Evolutionary conservation across 35 echinoderm and acorn worm genomes (phyloP), one percentile per base, ranked within the genome.

Genomic region (Diadema setosum): DNA sequence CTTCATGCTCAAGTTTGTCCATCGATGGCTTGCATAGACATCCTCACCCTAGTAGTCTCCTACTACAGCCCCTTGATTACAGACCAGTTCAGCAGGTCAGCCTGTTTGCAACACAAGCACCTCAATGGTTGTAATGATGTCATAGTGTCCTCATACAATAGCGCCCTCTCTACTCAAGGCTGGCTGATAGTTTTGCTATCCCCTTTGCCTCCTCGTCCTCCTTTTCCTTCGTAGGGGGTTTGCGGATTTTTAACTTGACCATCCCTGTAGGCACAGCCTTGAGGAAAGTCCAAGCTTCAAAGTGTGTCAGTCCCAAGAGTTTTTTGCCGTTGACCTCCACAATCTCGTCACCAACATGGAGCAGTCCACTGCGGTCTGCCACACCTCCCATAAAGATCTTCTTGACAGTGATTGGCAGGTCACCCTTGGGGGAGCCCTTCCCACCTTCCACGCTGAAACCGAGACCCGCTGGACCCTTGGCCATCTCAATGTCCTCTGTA

Each of bases 391-490:
- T 69, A 86, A 99, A 99, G 57, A 99, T 94, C 83, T 94, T 99
- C 89, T 99, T 99, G 59, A 99, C 86, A 3, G 92, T 99, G 75
- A 98, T 94, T 32, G 92, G 96, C 23, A 92, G 33, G 59, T 94
- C 92, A 17, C 96, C 96, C 65, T 85, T 89, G 6, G 96, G 92
- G 18, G 96, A 98, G 27, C 89, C 91, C 27, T 82, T 87, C 26
- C 96, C 96, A 39, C 96, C 96, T 52, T 94, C 96, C 8, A 98
- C 87, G 41, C 96, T 98, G 86, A 98, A 94, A 23, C 96, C 96
- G 26, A 98, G 92, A 37, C 95, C 91, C 0, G 91, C 95, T 32
- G 95, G 45, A 15, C 92, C 90, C 63, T 97, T 97, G 49, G 86
- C 88, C 87, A 97, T 84, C 35, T 95, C 93, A 26, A 95, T 88